Evolutionary conservation across 2,797 vertebrate genomes (phyloP).

Genomic region (Lagothrix lagotricha): DNA sequence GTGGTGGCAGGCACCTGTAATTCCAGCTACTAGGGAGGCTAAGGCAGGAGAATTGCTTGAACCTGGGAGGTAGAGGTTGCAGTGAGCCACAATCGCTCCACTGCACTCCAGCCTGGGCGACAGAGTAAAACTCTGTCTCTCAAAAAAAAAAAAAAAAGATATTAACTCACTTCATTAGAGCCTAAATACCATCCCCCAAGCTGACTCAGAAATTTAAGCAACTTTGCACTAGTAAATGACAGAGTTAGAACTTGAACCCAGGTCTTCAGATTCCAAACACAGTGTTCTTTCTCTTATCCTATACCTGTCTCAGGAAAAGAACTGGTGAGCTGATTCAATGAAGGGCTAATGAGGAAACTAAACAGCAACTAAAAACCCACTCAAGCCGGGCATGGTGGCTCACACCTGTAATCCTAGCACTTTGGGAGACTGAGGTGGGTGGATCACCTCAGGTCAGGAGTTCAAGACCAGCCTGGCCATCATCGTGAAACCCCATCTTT

Average conservation of each 20-base stretch:
- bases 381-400: neutral
- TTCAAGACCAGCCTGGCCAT: no score
- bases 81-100: no score
- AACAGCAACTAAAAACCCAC: slow-evolving; percentile 16
- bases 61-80: no score
- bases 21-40: no score
- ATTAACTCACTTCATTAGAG: slow-evolving; percentile 3
- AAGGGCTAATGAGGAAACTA: neutral
- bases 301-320: neutral
- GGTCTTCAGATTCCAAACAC: slow-evolving; percentile 12
- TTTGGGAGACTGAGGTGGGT: no score
- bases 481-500: no score
- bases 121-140: no score
- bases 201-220: slow-evolving; percentile 1
- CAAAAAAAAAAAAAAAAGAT: neutral
- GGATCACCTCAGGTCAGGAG: no score
- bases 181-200: neutral
- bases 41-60: no score
- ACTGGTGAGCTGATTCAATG: neutral
- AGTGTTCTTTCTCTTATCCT: slow-evolving; percentile 8
- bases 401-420: no score
- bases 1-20: no score
- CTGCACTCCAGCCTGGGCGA: no score
- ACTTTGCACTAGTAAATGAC: slow-evolving; percentile 25
- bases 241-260: neutral